Evolutionary conservation across 2,797 vertebrate species (phyloP), one percentile per base, ranked within the genome.

Genomic region (Benthosema pterotum): DNA sequence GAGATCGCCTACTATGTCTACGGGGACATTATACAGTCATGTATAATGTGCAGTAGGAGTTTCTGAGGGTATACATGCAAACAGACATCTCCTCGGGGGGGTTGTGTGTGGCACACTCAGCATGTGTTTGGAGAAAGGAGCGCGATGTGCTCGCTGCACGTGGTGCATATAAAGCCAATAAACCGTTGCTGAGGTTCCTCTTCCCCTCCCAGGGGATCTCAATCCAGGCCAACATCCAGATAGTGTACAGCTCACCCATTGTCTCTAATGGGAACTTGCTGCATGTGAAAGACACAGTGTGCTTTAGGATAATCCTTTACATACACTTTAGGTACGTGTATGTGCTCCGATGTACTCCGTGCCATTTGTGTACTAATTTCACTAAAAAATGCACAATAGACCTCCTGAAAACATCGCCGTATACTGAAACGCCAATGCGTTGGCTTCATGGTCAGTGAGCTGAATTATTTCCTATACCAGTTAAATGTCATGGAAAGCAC

Each of bases 1-100:
- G 22, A 38, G 32, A 38, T 38, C 7, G 8, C 32, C 32, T 38
- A 38, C 32, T 38, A 48, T 60, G 15, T 18, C 16, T 50, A 16
- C 11, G 15, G 15, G 11, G 15, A 50, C 7, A 32, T n/a, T n/a
- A n/a, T 9, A 38, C 15, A 11, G 48, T 8, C 16, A 3, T n/a
- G 16, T 57, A 60, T 43, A n/a, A 48, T 65, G 65, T 61, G 71
- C 61, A 3, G 12, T 9, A 53, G 58, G 57, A 66, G 60, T 75
- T 53, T 65, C 72, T 83, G 72, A 45, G 16, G n/a, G n/a, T 6
- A 17, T 61, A 71, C 51, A 60, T n/a, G n/a, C 67, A 80, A 69
- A 75, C 91, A 91, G 89, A 87, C 91, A 89, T 90, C 91, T 90
- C 83, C 87, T 90, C 87, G 60, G 68, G 72, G 72, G 84, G 83